Evolutionary conservation across 2,797 vertebrate species (phyloP).

Genomic region (Aplochiton taeniatus): DNA sequence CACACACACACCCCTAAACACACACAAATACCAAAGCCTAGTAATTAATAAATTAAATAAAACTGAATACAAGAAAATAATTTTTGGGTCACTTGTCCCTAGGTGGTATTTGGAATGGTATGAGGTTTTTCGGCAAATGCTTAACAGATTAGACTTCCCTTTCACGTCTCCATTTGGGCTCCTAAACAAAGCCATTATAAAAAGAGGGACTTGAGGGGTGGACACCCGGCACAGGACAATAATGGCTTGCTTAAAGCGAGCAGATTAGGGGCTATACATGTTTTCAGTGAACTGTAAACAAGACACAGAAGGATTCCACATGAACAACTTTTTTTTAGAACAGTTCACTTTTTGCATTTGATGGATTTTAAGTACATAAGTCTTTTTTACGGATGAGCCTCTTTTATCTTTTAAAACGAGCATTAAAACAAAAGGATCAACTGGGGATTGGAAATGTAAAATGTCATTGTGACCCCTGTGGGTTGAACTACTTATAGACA

Average conservation of each 20-base stretch:
- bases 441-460: constrained; percentile 35
- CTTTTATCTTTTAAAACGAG: constrained; percentile 34
- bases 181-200: constrained; percentile 27
- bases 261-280: constrained; percentile 45
- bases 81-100: too few relatives aligned
- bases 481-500: too few relatives aligned
- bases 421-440: constrained; percentile 38
- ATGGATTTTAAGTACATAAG: constrained; percentile 35
- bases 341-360: constrained; percentile 36
- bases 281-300: constrained; percentile 49
- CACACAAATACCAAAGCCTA: too few relatives aligned
- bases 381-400: constrained; percentile 45
- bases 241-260: constrained; percentile 31
- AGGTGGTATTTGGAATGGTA: too few relatives aligned
- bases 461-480: constrained; percentile 38
- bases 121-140: too few relatives aligned
- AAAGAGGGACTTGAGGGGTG: constrained; percentile 43
- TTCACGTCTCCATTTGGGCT: too few relatives aligned
- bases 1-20: too few relatives aligned
- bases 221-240: constrained; percentile 33
- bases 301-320: constrained; percentile 31
- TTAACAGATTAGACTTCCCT: too few relatives aligned
- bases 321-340: constrained; percentile 24
- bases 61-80: too few relatives aligned
- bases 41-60: too few relatives aligned